Evolutionary conservation across 2,113 vertebrate species (phyloP).

Genomic region (Murina feae): DNA sequence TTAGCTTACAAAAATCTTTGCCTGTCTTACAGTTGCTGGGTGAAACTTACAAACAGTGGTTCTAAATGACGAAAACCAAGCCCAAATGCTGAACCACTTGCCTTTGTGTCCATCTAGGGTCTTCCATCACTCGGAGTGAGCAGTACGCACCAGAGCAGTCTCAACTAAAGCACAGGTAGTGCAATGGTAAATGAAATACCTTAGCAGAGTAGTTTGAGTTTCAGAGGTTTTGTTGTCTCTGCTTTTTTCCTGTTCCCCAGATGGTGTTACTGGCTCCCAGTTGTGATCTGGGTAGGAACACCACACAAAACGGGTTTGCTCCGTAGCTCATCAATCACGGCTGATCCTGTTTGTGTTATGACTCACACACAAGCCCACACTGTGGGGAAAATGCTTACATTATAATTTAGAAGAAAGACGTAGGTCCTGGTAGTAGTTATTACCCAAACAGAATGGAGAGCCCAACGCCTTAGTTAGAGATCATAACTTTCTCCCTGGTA

Average conservation of each 20-base stretch:
- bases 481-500: neutral
- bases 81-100: accelerated
- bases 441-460: neutral
- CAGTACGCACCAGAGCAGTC: neutral
- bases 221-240: neutral
- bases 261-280: neutral
- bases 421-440: neutral
- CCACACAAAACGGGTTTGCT: neutral
- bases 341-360: neutral
- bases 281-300: neutral
- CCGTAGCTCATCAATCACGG: neutral
- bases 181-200: neutral
- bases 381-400: neutral
- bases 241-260: neutral
- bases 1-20: neutral
- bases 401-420: neutral
- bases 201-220: neutral
- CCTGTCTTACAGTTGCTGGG: neutral
- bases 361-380: neutral
- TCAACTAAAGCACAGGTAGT: neutral
- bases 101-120: neutral
- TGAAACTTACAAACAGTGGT: neutral
- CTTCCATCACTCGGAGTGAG: neutral
- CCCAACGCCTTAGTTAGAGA: neutral
- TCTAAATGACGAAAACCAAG: neutral